Evolutionary conservation across 2,797 vertebrate species (phyloP).

Genomic region (Tarsius wallacei): DNA sequence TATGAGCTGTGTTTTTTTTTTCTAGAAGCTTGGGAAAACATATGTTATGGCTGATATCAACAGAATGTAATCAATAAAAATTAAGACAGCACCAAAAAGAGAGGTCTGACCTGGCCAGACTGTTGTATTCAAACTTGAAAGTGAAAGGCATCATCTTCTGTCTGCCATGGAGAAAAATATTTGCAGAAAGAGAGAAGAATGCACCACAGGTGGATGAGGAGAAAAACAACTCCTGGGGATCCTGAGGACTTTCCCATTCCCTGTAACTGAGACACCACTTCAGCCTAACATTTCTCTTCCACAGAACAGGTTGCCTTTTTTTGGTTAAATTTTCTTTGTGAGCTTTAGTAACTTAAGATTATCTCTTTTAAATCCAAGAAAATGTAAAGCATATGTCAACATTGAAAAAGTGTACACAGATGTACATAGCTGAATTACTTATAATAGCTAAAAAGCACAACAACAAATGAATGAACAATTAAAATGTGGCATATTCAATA

Average conservation of each 20-base stretch:
- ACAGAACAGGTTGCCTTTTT: not conserved
- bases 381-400: no score
- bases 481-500: no score
- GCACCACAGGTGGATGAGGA: not conserved
- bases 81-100: not conserved
- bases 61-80: not conserved
- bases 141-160: not conserved
- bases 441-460: no score
- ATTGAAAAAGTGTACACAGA: no score
- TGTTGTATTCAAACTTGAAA: fast-evolving
- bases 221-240: fast-evolving
- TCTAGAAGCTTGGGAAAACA: not conserved
- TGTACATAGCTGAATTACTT: no score
- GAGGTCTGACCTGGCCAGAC: not conserved
- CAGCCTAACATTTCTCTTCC: no score
- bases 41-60: fast-evolving
- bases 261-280: fast-evolving
- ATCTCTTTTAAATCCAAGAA: not conserved
- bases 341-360: not conserved
- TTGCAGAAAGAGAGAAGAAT: no score
- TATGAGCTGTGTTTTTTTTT: not conserved
- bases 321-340: not conserved
- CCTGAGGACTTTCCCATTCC: not conserved
- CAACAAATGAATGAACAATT: no score
- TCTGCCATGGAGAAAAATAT: not conserved